phyloP scores from a whole-genome alignment of 2,113 vertebrate species.

The Rafetus swinhoei region DNA sequence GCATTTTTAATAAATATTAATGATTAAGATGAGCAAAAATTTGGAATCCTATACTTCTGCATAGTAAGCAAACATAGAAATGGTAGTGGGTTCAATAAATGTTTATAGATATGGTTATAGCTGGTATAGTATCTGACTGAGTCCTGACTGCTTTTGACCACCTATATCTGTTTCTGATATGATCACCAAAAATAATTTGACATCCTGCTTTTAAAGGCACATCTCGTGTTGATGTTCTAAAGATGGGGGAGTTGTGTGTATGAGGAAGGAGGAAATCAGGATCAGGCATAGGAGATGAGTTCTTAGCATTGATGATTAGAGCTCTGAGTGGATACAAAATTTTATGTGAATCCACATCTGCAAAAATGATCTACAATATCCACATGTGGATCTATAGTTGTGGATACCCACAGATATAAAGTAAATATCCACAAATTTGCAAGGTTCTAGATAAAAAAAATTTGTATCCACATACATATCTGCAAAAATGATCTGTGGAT shows the following conservation, averaged over 20 bases:
- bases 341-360: too few relatives aligned
- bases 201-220: slow-evolving; percentile 4
- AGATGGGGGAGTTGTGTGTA: not conserved
- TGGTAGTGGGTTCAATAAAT: not conserved
- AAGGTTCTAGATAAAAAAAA: too few relatives aligned
- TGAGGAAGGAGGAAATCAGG: slow-evolving; percentile 25
- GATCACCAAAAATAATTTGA: slow-evolving; percentile 6
- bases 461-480: too few relatives aligned
- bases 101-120: fast-evolving
- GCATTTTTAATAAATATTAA: not conserved
- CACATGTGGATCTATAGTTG: too few relatives aligned
- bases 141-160: not conserved
- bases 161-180: not conserved
- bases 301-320: not conserved
- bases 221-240: not conserved
- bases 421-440: too few relatives aligned
- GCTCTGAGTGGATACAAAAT: too few relatives aligned
- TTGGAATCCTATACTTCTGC: not conserved
- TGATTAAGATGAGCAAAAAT: not conserved
- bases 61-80: fast-evolving
- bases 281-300: slow-evolving; percentile 5
- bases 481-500: too few relatives aligned
- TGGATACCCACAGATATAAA: too few relatives aligned
- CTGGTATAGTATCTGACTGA: not conserved
- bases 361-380: too few relatives aligned